Percentiles rank a stretch among this genome's conserved stretches.
Conservation (phyloP, 2,888 invertebrate species). For the Watsonalla binaria region DNA sequence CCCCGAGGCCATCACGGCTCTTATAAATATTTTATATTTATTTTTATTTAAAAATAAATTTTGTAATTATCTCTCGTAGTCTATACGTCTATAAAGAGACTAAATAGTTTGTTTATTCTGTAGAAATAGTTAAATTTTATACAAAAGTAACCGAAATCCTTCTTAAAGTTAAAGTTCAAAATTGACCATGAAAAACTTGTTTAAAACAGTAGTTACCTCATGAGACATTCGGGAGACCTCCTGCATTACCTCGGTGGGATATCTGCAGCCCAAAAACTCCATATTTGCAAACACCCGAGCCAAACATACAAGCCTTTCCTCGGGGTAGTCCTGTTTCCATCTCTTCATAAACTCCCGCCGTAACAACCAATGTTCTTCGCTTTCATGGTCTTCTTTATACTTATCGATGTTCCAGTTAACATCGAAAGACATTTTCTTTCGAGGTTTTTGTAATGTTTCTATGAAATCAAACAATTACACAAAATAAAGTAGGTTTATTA, state of each 20-base stretch:
- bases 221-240: slow-evolving; percentile 69
- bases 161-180: no score
- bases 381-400: slow-evolving; percentile 88
- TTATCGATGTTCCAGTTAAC: slow-evolving; percentile 85
- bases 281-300: slow-evolving; percentile 82
- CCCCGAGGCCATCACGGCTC: no score
- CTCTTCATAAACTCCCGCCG: slow-evolving; percentile 86
- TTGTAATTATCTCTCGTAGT: neutral
- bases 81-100: neutral
- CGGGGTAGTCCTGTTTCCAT: slow-evolving; percentile 82
- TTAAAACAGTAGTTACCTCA: slow-evolving; percentile 59
- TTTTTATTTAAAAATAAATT: no score
- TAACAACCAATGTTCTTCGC: slow-evolving; percentile 93
- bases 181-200: neutral
- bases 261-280: slow-evolving; percentile 81
- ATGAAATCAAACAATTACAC: no score
- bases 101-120: neutral
- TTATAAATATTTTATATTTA: no score
- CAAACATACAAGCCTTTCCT: slow-evolving; percentile 79
- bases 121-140: no score
- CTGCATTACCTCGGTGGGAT: slow-evolving; percentile 78
- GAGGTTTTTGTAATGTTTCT: neutral
- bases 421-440: slow-evolving; percentile 40
- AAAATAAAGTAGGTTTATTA: no score
- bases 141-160: no score